Evolutionary conservation across 2,888 invertebrate species (phyloP), one percentile per base, ranked within the genome.

Genomic region (Eudasyphora cyanicolor): DNA sequence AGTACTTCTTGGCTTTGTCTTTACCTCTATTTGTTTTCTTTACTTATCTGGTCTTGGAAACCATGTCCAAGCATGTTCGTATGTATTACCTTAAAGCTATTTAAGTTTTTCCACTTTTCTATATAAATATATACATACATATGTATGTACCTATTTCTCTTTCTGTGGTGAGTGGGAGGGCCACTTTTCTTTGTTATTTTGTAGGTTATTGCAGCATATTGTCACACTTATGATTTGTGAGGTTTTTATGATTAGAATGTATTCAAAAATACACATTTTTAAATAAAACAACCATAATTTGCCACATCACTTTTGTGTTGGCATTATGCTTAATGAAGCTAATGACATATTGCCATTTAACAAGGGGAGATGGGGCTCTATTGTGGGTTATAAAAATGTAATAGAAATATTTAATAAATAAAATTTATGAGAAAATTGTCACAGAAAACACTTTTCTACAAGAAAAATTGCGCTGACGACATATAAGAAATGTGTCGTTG

Each of bases 321-420:
- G 51, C 24, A 54, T 54, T 54, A 3, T 29, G 57, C 54, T 29
- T 57, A 57, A 57, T 57, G 57, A 29, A 1, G 24, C 29, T 57
- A 29, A 57, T 57, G 57, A 57, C 57, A 57, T 57, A 57, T 57
- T 24, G 29, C 2, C n/a, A 29, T 57, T 57, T 57, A 57, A 29
- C 29, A 14, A 29, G 27, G 3, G 14, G 19, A 5, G n/a, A 57
- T 29, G 29, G n/a, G n/a, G 4, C 29, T 29, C 7, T 12, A 14
- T 57, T 29, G 29, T 29, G 57, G 57, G n/a, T 45, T 2, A 45
- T 45, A 45, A 45, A 45, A 45, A n/a, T 45, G 1, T 45, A 4
- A 45, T 14, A 45, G n/a, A 45, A 45, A 45, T 45, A 45, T 45
- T 45, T 45, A 4, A 32, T 32, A 32, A 32, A 32, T 4, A n/a